Base-by-base conservation (phyloP, 2,797 vertebrate genomes). In the Gymnocypris eckloni region DNA sequence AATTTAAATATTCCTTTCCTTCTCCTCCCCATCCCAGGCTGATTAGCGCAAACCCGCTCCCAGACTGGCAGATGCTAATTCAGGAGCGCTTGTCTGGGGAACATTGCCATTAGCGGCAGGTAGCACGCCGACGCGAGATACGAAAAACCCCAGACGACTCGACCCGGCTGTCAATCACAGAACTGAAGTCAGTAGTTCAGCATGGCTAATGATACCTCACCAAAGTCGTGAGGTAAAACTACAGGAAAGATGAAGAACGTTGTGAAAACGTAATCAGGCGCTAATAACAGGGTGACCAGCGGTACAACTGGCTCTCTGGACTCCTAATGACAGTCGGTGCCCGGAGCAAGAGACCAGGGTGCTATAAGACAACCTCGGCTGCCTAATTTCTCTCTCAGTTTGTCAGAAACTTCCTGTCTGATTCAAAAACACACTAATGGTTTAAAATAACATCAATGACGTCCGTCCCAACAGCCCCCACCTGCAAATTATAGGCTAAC, bases 41-140 rank as follows among this genome's bases (percentile, higher is more conserved):
- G 94, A 96, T 95, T 95, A 95, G 93, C 92, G 89, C 90, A 89
- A 81, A 69, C 85, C 85, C 79, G 88, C 90, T 93, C 92, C 92
- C 92, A 93, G 90, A 92, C 92, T 92, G 92, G 91, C 90, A 90
- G 88, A 93, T 93, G 90, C 93, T 95, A 95, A 95, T 95, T 95
- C 89, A 86, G 93, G 91, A 93, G 84, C 39, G 85, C 91, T 91
- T 91, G 90, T 89, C 92, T 93, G 93, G 94, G 94, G 94, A 94
- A 94, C 90, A 88, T 91, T 91, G 84, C 92, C 90, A 94, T 94
- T 93, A 93, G 90, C 72, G 85, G 91, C 87, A 92, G 89, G 92
- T 91, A 93, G 72, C 43, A 66, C 54, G 89, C 80, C 22, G 88
- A 91, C 91, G 91, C 50, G 89, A 89, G 88, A 93, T 94, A 94